These are phyloP conservation scores for Halcyon smyrnensis DNA, from an alignment of 2,797 vertebrate species.

Conservation along the genomic window DNA sequence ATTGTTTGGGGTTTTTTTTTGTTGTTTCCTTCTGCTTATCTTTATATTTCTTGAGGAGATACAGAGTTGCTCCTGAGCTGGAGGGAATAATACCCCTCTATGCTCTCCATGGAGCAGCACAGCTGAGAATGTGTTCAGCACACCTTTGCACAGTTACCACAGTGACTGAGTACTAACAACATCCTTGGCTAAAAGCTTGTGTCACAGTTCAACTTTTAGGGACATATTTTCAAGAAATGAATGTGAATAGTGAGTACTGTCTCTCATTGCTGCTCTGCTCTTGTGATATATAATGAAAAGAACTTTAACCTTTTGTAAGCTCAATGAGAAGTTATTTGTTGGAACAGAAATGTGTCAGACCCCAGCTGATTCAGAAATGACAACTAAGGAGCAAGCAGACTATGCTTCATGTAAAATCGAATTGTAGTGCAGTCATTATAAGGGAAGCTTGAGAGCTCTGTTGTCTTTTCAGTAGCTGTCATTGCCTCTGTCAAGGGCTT, in stretches of 20 bases:
- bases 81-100: not conserved
- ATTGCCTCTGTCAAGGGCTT: slow-evolving; percentile 29
- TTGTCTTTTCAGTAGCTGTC: slow-evolving; percentile 56
- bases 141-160: not conserved
- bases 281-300: slow-evolving; percentile 44
- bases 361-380: slow-evolving; percentile 43
- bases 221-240: not conserved
- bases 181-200: not conserved
- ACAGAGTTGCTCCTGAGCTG: not conserved
- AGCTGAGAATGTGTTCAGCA: not conserved
- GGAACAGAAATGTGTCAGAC: not conserved
- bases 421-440: not conserved
- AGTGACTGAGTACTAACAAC: not conserved
- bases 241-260: not conserved
- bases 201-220: not conserved
- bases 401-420: slow-evolving; percentile 41
- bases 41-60: not conserved
- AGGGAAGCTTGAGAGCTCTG: slow-evolving; percentile 11
- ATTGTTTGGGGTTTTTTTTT: not conserved
- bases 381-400: slow-evolving; percentile 20
- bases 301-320: slow-evolving; percentile 54
- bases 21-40: not conserved
- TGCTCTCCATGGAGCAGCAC: accelerated
- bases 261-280: not conserved
- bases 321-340: slow-evolving; percentile 55